Evolutionary conservation across 2,888 invertebrate genomes (phyloP).

Genomic region (Polydrusus tereticollis): DNA sequence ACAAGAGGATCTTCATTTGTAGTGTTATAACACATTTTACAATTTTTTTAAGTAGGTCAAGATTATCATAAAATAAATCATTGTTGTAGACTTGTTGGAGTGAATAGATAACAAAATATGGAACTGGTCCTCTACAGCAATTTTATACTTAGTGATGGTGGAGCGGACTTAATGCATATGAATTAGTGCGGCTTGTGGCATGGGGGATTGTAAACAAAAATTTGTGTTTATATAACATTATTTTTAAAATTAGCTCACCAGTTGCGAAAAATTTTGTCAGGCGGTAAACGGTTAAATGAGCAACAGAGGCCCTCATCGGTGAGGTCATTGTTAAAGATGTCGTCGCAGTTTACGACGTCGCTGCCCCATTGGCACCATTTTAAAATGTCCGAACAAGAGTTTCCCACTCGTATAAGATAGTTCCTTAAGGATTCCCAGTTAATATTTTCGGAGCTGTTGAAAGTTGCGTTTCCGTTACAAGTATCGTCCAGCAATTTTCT

Average conservation of each 20-base stretch:
- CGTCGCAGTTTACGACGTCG: slow-evolving; percentile 71
- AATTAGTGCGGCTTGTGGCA: no score
- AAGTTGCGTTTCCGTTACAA: slow-evolving; percentile 65
- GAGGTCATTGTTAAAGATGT: slow-evolving; percentile 80
- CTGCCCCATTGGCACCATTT: slow-evolving; percentile 79
- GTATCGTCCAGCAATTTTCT: slow-evolving; percentile 72
- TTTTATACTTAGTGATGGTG: no score
- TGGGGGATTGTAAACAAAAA: no score
- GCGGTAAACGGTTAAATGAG: slow-evolving; percentile 85
- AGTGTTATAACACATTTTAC: no score
- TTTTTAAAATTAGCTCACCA: slow-evolving; percentile 69
- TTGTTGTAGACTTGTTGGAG: no score
- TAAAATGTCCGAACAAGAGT: slow-evolving; percentile 73
- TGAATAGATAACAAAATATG: no score
- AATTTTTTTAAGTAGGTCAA: no score
- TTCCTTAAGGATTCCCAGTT: slow-evolving; percentile 69
- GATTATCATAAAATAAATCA: no score
- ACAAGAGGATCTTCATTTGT: no score
- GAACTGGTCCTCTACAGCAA: no score
- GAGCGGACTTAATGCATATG: no score
- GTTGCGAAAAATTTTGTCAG: slow-evolving; percentile 77
- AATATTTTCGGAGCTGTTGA: slow-evolving; percentile 55
- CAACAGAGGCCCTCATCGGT: slow-evolving; percentile 90
- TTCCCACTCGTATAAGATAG: slow-evolving; percentile 74
- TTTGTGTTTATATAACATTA: background rate